A percentile compares a stretch with the other conserved stretches of the same genome.
These are phyloP conservation scores for Microcebus lehilahytsara DNA, from an alignment of 2,113 vertebrate genomes.

Conservation along the genomic window DNA sequence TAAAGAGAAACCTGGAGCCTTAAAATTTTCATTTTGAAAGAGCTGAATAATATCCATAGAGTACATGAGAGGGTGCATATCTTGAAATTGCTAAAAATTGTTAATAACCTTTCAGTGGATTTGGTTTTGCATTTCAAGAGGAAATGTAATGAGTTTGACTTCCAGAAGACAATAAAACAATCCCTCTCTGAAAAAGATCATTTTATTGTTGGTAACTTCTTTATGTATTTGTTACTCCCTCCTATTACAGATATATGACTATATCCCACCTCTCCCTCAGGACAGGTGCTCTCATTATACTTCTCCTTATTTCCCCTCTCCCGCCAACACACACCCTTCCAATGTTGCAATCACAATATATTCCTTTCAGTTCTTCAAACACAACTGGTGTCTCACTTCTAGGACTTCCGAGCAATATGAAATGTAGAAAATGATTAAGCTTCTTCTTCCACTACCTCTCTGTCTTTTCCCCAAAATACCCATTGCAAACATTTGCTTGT, in stretches of 20 bases:
- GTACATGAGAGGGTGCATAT: background rate
- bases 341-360: background rate
- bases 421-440: background rate
- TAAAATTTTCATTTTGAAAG: constrained; percentile 61
- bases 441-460: background rate
- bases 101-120: constrained; percentile 45
- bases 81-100: constrained; percentile 48
- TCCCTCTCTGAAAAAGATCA: background rate
- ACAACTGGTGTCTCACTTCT: background rate
- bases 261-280: background rate
- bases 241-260: background rate
- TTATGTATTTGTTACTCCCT: background rate
- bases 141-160: background rate
- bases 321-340: background rate
- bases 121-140: constrained; percentile 44
- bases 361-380: background rate
- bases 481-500: background rate
- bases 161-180: constrained; percentile 20
- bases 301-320: background rate
- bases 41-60: constrained; percentile 52
- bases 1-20: constrained; percentile 63
- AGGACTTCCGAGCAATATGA: background rate
- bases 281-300: background rate
- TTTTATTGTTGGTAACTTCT: background rate
- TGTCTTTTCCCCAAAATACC: background rate